Evolutionary conservation across 2,113 vertebrate species (phyloP).

Genomic region (Gyps fulvus): DNA sequence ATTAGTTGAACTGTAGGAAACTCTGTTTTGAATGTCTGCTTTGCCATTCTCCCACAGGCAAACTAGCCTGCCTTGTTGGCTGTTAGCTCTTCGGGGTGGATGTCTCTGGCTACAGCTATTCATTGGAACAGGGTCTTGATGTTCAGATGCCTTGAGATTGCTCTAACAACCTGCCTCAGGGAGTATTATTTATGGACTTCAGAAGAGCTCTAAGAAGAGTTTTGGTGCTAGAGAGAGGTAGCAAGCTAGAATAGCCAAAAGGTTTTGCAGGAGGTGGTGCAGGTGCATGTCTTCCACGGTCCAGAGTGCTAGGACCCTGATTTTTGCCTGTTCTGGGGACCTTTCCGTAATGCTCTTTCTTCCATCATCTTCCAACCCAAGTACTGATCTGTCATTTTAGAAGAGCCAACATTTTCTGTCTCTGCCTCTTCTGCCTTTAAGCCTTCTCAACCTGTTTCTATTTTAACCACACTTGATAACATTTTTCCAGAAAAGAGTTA

Average conservation of each 20-base stretch:
- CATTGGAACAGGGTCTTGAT: background rate
- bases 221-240: background rate
- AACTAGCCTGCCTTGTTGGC: background rate
- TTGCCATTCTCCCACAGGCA: background rate
- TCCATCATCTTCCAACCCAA: background rate
- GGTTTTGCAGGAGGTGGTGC: background rate
- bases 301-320: background rate
- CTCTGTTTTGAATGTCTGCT: background rate
- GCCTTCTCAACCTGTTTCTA: background rate
- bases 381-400: background rate
- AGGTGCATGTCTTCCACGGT: background rate
- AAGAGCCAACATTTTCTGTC: background rate
- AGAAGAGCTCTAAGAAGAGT: background rate
- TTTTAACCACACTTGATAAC: background rate
- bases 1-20: background rate
- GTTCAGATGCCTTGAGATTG: background rate
- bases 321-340: background rate
- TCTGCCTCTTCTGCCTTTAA: background rate
- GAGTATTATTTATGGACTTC: background rate
- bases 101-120: background rate
- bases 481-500: background rate
- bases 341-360: background rate
- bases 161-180: background rate
- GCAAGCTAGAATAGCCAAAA: background rate
- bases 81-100: background rate